These are phyloP conservation scores for Myotis daubentonii DNA, from an alignment of 2,797 vertebrate genomes.

Conservation along the genomic window DNA sequence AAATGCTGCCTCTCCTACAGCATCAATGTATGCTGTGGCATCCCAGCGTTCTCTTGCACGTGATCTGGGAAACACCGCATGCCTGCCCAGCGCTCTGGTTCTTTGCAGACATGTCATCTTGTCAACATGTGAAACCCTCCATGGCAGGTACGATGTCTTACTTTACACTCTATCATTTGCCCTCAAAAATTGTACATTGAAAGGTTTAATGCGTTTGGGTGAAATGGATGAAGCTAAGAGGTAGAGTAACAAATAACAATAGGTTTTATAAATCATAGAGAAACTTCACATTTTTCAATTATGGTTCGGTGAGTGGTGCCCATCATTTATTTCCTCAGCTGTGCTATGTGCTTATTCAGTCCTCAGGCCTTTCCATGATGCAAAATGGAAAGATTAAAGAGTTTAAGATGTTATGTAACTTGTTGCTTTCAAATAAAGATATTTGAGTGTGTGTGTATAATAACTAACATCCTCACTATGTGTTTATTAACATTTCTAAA, in stretches of 20 bases:
- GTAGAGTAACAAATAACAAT: background rate
- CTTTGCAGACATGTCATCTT: background rate
- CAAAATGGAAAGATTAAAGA: background rate
- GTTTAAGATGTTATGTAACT: background rate
- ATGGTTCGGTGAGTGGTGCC: background rate
- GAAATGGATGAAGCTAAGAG: constrained; percentile 27
- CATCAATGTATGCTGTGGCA: background rate
- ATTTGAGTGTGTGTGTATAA: background rate
- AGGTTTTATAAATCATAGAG: background rate
- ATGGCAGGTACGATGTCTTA: background rate
- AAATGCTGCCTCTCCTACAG: background rate
- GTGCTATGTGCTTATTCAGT: background rate
- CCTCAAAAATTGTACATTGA: background rate
- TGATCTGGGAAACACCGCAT: background rate
- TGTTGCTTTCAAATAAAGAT: background rate
- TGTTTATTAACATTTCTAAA: constrained; percentile 38
- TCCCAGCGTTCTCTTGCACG: rapidly evolving
- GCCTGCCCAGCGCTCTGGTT: background rate
- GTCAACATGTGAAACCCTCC: background rate
- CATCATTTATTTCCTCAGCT: background rate
- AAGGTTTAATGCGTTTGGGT: background rate
- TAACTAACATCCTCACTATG: background rate
- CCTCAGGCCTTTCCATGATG: background rate
- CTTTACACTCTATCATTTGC: background rate
- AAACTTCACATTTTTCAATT: background rate